Base-by-base conservation (phyloP, 37 sponge, comb jelly and placozoan species). In the Corticium candelabrum region DNA sequence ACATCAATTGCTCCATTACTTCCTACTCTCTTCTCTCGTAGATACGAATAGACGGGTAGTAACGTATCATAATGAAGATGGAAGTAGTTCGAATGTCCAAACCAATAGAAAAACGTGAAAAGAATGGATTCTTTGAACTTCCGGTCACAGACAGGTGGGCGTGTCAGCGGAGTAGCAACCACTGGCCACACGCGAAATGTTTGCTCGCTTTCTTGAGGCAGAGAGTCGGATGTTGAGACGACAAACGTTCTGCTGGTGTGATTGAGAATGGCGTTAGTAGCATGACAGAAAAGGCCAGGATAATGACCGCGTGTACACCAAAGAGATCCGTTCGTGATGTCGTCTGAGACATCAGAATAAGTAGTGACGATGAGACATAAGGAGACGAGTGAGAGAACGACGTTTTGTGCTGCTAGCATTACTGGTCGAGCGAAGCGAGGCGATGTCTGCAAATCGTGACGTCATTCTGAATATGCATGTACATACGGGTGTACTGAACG, bases 41-140 rank as follows among this genome's bases (percentile, higher is more conserved):
- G 62, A 2, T 3, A 35, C 3, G 2, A 67, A 11, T 41, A 77
- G 2, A 77, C 2, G 11, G 78, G 78, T 34, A 77, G 31, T 30
- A 77, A 62, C 2, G 78, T 77, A 62, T 77, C 78, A n/a, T 77
- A 41, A 62, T 77, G 78, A 2, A 77, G 67, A 4, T 77, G 78
- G 33, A 62, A 77, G 35, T 77, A 77, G 67, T 77, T 77, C 3
- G 78, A 77, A 2, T 67, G 67, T 57, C 78, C 78, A 2, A 50
- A 30, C n/a, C 43, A 77, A 4, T 41, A 77, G 67, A 50, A 77
- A 62, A 77, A 77, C 43, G 57, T 43, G 67, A 62, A 77, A 2
- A 57, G 35, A 57, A 35, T 50, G 62, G 57, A 43, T 30, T 77
- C 57, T 57, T 77, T 34, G 5, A 77, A 1, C 3, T 1, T 57